phyloP scores from a whole-genome alignment of 1,140 invertebrate genomes.

The Drosophila fuyamai region DNA sequence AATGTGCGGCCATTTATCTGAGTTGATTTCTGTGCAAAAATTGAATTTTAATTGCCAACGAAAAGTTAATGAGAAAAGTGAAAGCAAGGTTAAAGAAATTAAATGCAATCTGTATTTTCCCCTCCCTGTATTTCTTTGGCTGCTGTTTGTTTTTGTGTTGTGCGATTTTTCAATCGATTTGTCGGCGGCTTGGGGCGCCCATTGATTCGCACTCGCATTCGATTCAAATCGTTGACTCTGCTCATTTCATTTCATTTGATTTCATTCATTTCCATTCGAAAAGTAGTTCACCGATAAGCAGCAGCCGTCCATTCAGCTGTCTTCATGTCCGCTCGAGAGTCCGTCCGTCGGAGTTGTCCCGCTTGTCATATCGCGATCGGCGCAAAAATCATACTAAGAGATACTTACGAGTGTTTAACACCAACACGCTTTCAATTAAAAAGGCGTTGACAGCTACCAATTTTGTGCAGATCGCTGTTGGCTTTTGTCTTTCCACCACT shows the following conservation, averaged over 20 bases:
- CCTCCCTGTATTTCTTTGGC: neutral
- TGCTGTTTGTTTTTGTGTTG: conserved; percentile 38
- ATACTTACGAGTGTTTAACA: conserved; percentile 71
- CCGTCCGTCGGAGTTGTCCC: conserved; percentile 15
- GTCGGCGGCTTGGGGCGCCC: conserved; percentile 40
- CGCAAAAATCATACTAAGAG: conserved; percentile 64
- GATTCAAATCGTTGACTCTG: conserved; percentile 44
- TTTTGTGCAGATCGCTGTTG: conserved; percentile 47
- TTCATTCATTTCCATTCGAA: conserved; percentile 64
- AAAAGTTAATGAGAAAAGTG: conserved; percentile 83
- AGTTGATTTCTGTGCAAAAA: conserved; percentile 59
- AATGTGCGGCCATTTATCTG: conserved; percentile 73
- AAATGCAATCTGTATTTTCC: conserved; percentile 52
- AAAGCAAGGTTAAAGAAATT: conserved; percentile 83
- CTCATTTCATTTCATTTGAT: conserved; percentile 36
- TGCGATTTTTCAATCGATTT: conserved; percentile 75
- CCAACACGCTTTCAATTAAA: conserved; percentile 76
- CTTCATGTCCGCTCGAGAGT: conserved; percentile 15
- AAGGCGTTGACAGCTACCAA: conserved; percentile 75
- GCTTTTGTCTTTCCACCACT: conserved; percentile 10
- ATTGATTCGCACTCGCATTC: conserved; percentile 55
- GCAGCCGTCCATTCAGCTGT: conserved; percentile 37
- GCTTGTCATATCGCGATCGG: conserved; percentile 71
- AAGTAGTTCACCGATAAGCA: conserved; percentile 77
- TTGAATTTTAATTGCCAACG: conserved; percentile 82